Evolutionary conservation across 1,140 invertebrate genomes (phyloP), one percentile per base, ranked within the genome.

Genomic region (Sinella curviseta): DNA sequence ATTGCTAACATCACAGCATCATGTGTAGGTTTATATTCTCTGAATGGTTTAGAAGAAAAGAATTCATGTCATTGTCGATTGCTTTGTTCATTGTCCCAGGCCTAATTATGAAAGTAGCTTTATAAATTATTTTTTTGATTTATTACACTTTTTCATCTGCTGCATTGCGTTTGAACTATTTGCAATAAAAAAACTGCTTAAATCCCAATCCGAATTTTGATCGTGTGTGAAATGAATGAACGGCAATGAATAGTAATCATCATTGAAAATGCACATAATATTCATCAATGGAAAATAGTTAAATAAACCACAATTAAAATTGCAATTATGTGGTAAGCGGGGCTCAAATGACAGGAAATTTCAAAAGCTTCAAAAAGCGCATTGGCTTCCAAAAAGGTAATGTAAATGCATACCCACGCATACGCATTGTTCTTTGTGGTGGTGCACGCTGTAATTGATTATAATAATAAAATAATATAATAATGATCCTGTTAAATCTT

Each of bases 51-150:
- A 48, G 39, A 48, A 8, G 57, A n/a, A 60, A 30, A 70, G 65
- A 70, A 70, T 70, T 30, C 65, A 33, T 70, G 65, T 70, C 65
- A 70, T 70, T 70, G 65, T 70, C 65, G 65, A 70, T 31, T 70
- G 65, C 65, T 70, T 70, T 33, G 26, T 70, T 33, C 8, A 33
- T 70, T 30, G 26, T 30, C 31, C 26, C 31, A 70, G 65, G 2
- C 65, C 31, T 33, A 30, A 12, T 33, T 70, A 70, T 26, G 24
- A 20, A 12, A 48, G 8, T 48, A 20, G 39, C 39, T 48, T 48
- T 48, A 48, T 4, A 8, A n/a, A 48, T 48, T 20, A 48, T 48
- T 65, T 12, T 65, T 65, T 65, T 65, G 24, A n/a, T 65, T 65
- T 65, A 65, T 65, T 4, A 48, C 39, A 48, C 8, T 48, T 48